Evolutionary conservation across 2,888 invertebrate genomes (phyloP).

Genomic region (Mimachlamys varia): DNA sequence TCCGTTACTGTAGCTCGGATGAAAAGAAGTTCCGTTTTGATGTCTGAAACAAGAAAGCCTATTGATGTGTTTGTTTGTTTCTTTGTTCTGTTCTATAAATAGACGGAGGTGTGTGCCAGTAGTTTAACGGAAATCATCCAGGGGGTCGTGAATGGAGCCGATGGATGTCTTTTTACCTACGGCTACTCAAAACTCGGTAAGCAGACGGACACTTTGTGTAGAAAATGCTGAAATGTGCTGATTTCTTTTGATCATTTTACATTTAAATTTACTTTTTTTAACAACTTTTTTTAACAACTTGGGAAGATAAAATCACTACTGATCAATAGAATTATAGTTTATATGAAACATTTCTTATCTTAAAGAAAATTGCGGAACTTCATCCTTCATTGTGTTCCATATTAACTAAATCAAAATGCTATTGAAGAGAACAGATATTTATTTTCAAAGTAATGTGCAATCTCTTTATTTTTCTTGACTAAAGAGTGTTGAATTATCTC

Average conservation of each 20-base stretch:
- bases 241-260: no score
- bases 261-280: no score
- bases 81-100: conserved; percentile 81
- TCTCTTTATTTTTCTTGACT: no score
- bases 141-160: conserved; percentile 96
- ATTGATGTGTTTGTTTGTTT: conserved; percentile 62
- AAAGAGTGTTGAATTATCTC: neutral
- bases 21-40: neutral
- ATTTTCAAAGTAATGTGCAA: neutral
- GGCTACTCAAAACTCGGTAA: conserved; percentile 81
- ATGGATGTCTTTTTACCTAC: conserved; percentile 86
- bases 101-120: conserved; percentile 95
- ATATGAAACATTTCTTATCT: no score
- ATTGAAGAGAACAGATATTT: neutral
- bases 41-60: neutral
- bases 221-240: no score
- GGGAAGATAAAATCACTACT: no score
- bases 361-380: no score
- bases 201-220: conserved; percentile 43
- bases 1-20: neutral
- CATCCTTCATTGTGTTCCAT: no score
- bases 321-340: no score
- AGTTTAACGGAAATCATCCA: conserved; percentile 97
- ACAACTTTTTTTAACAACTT: no score
- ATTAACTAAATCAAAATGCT: no score